Base-by-base conservation (phyloP, 1,140 invertebrate genomes). In the Anadara kagoshimensis region DNA sequence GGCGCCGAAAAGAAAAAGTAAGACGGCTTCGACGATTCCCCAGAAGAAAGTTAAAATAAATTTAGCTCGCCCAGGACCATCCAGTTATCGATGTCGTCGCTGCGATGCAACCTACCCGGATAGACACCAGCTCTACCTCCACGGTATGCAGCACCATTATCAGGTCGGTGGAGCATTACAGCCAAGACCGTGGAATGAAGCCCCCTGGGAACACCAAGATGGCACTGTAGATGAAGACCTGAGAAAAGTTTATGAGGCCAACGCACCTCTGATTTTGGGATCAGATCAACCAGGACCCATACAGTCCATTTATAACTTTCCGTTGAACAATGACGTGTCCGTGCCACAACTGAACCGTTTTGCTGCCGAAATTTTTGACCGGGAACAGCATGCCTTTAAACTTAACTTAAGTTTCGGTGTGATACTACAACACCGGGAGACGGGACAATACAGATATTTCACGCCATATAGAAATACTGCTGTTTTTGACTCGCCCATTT, bases 371-470 rank as follows among this genome's bases (percentile, higher is more conserved):
- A 73, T 73, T 18, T 68, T 61, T 43, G 58, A 68, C 0, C 22
- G 63, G 5, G 56, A 68, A 36, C 45, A 61, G 20, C 70, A 73
- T 41, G 54, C 70, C 10, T 73, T 66, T 24, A 12, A 63, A 24
- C 56, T 73, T 18, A 73, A 73, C 29, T 29, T 67, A 10, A 18
- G 59, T 1, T 73, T 67, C 45, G 64, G 64, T 2, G 5, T 73
- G 10, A 43, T 67, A 0, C 22, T 67, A 43, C 16, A 41, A 16
- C 36, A 73, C 47, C 51, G 29, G 8, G 70, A 73, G 53, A 67
- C 71, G 18, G 71, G 64, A 11, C 64, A 73, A 45, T 73, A 68
- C 18, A 7, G 64, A 3, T 73, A 61, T 36, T 73, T 73, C 16
- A 7, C 24, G 0, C 57, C 64, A 5, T 67, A 49, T 43, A 8